Conservation (phyloP, 2,113 vertebrate genomes). For the Mesoclemmys tuberculata region DNA sequence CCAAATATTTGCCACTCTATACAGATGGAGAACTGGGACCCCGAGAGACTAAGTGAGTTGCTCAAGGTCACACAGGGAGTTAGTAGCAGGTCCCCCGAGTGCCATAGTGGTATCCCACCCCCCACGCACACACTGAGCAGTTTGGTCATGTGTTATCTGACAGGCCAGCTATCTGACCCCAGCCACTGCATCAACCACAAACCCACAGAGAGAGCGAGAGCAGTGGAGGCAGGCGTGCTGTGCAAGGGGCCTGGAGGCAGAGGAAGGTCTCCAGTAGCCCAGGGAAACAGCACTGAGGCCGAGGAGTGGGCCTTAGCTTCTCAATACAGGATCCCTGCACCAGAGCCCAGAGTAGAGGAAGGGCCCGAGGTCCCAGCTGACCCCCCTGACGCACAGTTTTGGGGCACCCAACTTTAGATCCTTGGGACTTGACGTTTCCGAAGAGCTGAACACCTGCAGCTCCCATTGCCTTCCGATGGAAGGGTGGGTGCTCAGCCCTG, state of each 20-base stretch:
- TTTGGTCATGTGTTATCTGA: not conserved
- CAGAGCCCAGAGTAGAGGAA: not conserved
- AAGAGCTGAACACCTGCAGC: not conserved
- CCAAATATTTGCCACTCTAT: not conserved
- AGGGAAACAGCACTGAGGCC: not conserved
- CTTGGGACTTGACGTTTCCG: not conserved
- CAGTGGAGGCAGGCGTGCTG: not conserved
- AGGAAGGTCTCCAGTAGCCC: not conserved
- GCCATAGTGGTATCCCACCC: not conserved
- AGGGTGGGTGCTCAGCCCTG: not conserved
- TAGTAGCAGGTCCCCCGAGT: not conserved
- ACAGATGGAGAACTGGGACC: not conserved
- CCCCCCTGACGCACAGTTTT: too few species aligned
- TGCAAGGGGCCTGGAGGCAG: not conserved
- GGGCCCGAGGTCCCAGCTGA: not conserved
- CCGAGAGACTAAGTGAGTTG: not conserved
- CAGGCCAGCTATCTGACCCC: not conserved
- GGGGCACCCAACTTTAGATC: too few species aligned
- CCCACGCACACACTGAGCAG: not conserved
- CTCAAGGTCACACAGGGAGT: not conserved
- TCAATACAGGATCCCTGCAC: not conserved
- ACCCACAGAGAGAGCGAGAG: not conserved
- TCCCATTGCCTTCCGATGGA: not conserved
- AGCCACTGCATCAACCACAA: not conserved
- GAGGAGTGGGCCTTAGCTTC: not conserved